Evolutionary conservation across 2,113 vertebrate species (phyloP), one percentile per base, ranked within the genome.

Genomic region (Paracanthobrama guichenoti): DNA sequence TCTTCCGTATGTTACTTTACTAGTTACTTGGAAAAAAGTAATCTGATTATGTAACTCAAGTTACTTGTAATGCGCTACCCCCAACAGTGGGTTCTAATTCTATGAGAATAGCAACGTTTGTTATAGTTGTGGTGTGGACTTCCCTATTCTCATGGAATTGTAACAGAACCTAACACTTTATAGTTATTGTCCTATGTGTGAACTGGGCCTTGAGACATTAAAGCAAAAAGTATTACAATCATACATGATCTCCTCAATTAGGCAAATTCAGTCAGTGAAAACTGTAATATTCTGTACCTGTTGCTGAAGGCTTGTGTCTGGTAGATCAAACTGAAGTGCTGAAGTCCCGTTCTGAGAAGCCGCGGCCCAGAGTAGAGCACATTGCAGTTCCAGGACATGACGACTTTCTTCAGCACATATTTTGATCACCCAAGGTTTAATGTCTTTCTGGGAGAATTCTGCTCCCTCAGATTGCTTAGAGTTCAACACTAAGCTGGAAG

Each of bases 341-440:
- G 62, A 62, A 55, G 18, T 60, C 48, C 75, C 80, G 46, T 48
- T 35, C 11, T 78, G 84, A 42, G 90, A 91, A 3, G 86, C 87
- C 53, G 86, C 85, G 16, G 83, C 88, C 90, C 90, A 91, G 13
- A 89, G 82, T 46, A 91, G 76, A 42, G 81, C 44, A 50, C 84
- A 89, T 60, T 89, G 85, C 42, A 91, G 80, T 62, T 87, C 83
- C 57, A 87, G 77, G 48, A 75, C 31, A 28, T 75, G 71, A 28
- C 8, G 48, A 18, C 81, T 53, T 76, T 83, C 42, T n/a, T 82
- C 53, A 84, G 50, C 22, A 67, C 69, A 1, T 42, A 79, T 64
- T 24, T 79, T 79, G 57, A 80, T 80, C 31, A 80, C 14, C 7
- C 9, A 20, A 22, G 42, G 20, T 60, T 44, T 35, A 20, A 13